Percentiles rank a stretch among this genome's conserved stretches.
Evolutionary conservation across 2,113 vertebrate genomes (phyloP).

Genomic region (Xenus cinereus): DNA sequence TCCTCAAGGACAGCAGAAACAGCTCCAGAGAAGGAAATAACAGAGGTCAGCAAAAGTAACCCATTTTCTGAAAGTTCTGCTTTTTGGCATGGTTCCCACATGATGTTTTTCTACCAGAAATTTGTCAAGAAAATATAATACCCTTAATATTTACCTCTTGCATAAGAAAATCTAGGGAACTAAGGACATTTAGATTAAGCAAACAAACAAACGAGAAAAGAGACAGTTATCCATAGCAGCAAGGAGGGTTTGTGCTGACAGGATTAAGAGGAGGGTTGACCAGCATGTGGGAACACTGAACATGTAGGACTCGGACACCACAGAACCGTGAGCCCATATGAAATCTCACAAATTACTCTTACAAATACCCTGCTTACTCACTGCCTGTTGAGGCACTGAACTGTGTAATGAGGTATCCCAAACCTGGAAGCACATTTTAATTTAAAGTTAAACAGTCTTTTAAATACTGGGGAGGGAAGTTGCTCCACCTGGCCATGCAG

Average conservation of each 20-base stretch:
- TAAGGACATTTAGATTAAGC: not conserved
- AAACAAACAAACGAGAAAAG: not conserved
- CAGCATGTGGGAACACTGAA: not conserved
- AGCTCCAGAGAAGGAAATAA: not conserved
- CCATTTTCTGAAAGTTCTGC: not conserved
- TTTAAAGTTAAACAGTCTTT: not conserved
- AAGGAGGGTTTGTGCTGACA: not conserved
- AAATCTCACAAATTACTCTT: not conserved
- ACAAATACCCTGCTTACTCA: not conserved
- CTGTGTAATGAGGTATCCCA: fast-evolving
- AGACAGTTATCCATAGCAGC: not conserved
- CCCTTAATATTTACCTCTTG: not conserved
- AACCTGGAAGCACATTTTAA: not conserved
- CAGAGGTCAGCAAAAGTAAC: not conserved
- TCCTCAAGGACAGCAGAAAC: constrained; percentile 62
- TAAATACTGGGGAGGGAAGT: not conserved
- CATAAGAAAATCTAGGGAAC: not conserved
- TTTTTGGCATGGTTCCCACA: not conserved
- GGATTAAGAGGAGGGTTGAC: not conserved
- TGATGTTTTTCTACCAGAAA: not conserved
- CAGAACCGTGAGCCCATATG: not conserved
- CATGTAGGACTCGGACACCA: not conserved
- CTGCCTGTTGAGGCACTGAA: not conserved
- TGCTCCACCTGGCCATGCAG: not conserved
- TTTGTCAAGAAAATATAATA: not conserved